Base-by-base conservation (phyloP, 2,888 invertebrate genomes). In the Torymus auratus region DNA sequence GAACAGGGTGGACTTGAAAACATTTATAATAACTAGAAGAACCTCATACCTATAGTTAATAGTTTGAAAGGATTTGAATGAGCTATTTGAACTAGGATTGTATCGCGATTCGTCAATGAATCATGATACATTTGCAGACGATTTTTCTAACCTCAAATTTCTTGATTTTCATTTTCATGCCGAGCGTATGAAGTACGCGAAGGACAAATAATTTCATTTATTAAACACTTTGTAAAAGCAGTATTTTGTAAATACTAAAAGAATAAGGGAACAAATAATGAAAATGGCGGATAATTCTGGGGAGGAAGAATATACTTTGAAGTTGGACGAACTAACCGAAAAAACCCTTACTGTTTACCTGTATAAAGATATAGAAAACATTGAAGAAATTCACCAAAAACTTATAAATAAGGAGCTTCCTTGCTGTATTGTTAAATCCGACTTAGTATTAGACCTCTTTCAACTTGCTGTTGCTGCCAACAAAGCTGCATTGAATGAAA, bases 391-490 rank as follows among this genome's bases (percentile, higher is more conserved):
- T 61, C 91, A 92, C 83, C 90, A 91, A 82, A 93, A 93, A 84
- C 87, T 95, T 1, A 87, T 93, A n/a, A 90, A 88, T 15, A 94
- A 94, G 41, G 85, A 90, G 15, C 91, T 95, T 88, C 90, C 92
- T 77, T 95, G 95, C 87, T 93, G 94, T 69, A 90, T 94, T 2
- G 90, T 95, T 53, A 95, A 94, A 86, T 93, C 94, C 1, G 89
- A 88, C 76, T 87, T 94, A 74, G 92, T 95, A 82, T 83, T 93
- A 60, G 93, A 95, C 87, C 92, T 94, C 2, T 93, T 93, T 84
- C 93, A 94, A 90, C 89, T 95, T 12, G 92, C 92, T 0, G 92
- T 94, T 10, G 95, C 95, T 0, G 94, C 94, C 0, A 95, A 95
- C 87, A 94, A 93, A 88, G 95, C 95, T 2, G 91, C 92, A 0